Evolutionary conservation across 2,888 invertebrate genomes (phyloP).

Genomic region (Antitype chi): DNA sequence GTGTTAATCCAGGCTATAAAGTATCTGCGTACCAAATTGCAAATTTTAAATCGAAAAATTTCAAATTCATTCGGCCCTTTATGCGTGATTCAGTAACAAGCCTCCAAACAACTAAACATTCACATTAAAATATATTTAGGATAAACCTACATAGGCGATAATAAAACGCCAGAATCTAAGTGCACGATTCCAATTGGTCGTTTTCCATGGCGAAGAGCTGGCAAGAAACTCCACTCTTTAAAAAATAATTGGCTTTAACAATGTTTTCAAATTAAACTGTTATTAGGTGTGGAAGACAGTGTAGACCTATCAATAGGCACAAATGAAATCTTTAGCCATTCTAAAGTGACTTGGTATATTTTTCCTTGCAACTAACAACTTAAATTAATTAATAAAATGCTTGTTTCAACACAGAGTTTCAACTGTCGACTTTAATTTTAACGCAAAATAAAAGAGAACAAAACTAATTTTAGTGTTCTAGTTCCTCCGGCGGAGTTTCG

Average conservation of each 20-base stretch:
- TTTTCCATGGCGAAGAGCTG: background rate
- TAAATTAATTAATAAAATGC: background rate
- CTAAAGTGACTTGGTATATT: background rate
- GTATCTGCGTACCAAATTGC: too few relatives aligned
- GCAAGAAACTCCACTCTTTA: background rate
- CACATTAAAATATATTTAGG: too few relatives aligned
- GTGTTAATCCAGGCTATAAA: too few relatives aligned
- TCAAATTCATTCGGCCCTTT: too few relatives aligned
- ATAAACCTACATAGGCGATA: background rate
- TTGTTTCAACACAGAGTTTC: background rate
- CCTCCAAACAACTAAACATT: too few relatives aligned
- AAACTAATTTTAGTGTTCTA: conserved; percentile 43
- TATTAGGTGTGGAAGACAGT: background rate
- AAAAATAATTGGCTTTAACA: background rate
- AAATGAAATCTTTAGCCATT: background rate
- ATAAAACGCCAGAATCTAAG: background rate
- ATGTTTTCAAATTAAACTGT: background rate
- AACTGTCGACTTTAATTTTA: conserved; percentile 13
- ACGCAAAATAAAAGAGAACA: conserved; percentile 25
- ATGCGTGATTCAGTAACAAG: too few relatives aligned
- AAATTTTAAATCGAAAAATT: too few relatives aligned
- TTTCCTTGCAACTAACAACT: too few relatives aligned
- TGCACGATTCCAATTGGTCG: background rate
- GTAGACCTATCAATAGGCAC: background rate
- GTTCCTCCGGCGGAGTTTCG: conserved; percentile 23